Base-by-base conservation (phyloP, 53 echinoderm and acorn worm species). In the Arbacia lixula region DNA sequence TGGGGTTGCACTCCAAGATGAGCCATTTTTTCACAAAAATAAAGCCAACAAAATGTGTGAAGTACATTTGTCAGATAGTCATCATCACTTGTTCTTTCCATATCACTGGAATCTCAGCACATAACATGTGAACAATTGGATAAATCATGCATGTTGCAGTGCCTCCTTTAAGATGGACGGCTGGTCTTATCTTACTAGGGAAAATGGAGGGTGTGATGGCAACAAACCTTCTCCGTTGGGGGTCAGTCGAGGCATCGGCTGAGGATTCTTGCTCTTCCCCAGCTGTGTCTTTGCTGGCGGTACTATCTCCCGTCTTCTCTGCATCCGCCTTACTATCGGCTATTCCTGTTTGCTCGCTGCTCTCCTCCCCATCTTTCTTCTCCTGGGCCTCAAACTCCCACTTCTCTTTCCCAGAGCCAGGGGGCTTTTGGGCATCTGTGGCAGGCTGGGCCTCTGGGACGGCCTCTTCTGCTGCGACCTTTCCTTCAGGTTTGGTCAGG, bases 181-280 rank as follows among this genome's bases (percentile, higher is more conserved):
- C 66, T 66, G 36, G 20, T 66, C 66, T 66, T 37, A 35, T 66
- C 66, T 66, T 66, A 66, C 66, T 66, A 37, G 36, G 36, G 50
- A 50, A 75, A 57, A 78, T 39, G 43, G 60, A 43, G 57, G 60
- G 39, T 78, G 79, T 78, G 79, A 60, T 78, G 79, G 39, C 60
- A 78, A 95, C 95, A 95, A 95, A 95, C 95, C 95, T 95, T 95
- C 91, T 89, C 87, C 95, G 74, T 62, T 88, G 79, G 72, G 88
- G 68, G 38, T 68, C 83, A 29, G 72, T 79, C 43, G 87, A 76
- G 55, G 71, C 71, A 41, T 73, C 64, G 35, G 87, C 76, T 28
- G 84, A 52, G 71, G 78, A 71, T 40, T 73, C 62, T 86, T 74
- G 87, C 85, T 91, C 89, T 49, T 89, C 92, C 46, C 81, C 71